Conservation (phyloP, 2,113 vertebrate genomes). For the Lepus americanus region DNA sequence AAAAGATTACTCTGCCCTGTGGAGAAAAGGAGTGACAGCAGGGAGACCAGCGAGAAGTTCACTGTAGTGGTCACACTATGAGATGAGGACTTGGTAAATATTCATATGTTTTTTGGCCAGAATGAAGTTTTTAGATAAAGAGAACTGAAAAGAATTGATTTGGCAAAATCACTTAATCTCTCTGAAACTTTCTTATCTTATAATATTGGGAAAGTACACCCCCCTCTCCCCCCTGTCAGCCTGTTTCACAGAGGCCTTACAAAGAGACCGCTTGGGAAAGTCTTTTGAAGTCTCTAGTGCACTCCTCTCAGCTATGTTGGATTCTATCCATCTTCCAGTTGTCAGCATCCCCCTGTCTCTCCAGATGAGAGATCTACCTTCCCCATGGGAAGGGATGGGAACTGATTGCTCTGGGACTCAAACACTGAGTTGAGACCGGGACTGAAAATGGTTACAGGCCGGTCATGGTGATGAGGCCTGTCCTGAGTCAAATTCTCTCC, state of each 20-base stretch:
- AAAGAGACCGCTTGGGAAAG: not conserved
- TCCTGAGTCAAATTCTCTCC: not conserved
- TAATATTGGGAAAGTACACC: not conserved
- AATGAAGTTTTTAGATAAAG: constrained; percentile 29
- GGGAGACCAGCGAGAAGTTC: not conserved
- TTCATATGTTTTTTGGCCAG: too few relatives aligned
- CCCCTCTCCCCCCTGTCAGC: not conserved
- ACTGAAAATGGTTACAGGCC: not conserved
- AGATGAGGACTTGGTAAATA: not conserved
- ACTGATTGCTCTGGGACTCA: not conserved
- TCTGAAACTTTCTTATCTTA: not conserved
- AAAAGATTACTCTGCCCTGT: not conserved
- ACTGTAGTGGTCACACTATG: not conserved
- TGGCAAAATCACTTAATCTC: not conserved
- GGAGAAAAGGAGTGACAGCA: not conserved
- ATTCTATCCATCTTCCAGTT: not conserved
- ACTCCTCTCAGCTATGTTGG: too few relatives aligned
- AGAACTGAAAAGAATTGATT: not conserved
- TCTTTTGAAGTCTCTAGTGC: not conserved
- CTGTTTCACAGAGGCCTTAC: not conserved
- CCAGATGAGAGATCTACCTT: not conserved
- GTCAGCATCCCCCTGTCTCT: not conserved
- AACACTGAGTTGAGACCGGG: not conserved
- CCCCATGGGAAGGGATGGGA: not conserved
- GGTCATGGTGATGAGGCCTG: not conserved